These are phyloP conservation scores for Aphaenogaster rudis DNA, from an alignment of 1,140 invertebrate species.

Conservation along the genomic window DNA sequence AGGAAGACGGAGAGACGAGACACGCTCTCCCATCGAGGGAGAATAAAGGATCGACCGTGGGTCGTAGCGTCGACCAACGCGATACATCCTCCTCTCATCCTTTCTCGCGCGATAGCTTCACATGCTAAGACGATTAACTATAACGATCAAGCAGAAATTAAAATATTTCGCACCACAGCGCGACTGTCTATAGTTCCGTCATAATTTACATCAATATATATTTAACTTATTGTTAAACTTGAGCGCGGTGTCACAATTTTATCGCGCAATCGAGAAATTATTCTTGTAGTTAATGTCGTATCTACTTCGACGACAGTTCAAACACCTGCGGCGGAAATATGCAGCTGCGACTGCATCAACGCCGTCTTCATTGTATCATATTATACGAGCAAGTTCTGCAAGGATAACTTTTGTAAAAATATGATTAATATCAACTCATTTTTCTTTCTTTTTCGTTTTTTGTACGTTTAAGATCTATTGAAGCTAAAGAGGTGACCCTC, in stretches of 20 bases:
- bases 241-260: neutral
- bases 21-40: slow-evolving; percentile 22
- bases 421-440: too few relatives aligned
- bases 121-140: slow-evolving; percentile 16
- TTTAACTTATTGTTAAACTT: neutral
- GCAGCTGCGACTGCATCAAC: slow-evolving; percentile 30
- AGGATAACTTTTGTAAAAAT: slow-evolving; percentile 4
- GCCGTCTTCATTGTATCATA: neutral
- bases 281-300: neutral
- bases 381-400: neutral
- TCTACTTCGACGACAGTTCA: neutral
- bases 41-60: slow-evolving; percentile 49
- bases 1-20: slow-evolving; percentile 13
- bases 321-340: slow-evolving; percentile 27
- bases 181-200: neutral
- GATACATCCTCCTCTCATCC: slow-evolving; percentile 35
- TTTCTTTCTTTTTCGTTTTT: neutral
- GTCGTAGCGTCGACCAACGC: slow-evolving; percentile 44
- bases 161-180: neutral
- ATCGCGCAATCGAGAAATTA: slow-evolving; percentile 5
- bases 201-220: neutral
- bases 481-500: too few relatives aligned
- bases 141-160: slow-evolving; percentile 1
- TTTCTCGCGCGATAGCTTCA: slow-evolving; percentile 26
- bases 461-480: too few relatives aligned